phyloP scores from a whole-genome alignment of 2,888 invertebrate genomes.

The Gymnoscelis rufifasciata region DNA sequence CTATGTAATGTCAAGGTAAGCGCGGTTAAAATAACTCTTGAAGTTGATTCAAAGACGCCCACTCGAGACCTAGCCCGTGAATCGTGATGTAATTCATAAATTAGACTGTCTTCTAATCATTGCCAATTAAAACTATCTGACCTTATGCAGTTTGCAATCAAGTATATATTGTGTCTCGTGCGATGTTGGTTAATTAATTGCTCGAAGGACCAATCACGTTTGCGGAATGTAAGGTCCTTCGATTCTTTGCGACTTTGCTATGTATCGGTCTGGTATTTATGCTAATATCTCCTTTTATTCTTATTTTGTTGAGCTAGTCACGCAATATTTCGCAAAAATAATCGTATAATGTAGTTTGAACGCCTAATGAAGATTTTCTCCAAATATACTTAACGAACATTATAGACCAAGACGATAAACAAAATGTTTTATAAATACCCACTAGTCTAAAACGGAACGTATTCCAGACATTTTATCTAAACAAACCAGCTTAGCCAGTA shows the following conservation, averaged over 20 bases:
- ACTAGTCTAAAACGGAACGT: slow-evolving; percentile 43
- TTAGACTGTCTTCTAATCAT: neutral
- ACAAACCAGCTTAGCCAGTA: slow-evolving; percentile 30
- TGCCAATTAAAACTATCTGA: neutral
- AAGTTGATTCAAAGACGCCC: slow-evolving; percentile 3
- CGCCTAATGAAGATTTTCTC: too few relatives aligned
- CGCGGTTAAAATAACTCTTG: slow-evolving; percentile 4
- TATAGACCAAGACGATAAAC: slow-evolving; percentile 29
- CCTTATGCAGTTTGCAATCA: neutral
- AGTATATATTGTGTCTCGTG: neutral
- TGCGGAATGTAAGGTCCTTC: neutral
- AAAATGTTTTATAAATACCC: slow-evolving; percentile 41
- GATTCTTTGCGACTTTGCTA: neutral
- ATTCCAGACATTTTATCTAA: slow-evolving; percentile 50
- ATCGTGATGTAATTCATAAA: slow-evolving; percentile 18
- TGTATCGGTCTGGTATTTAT: too few relatives aligned
- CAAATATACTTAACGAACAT: neutral
- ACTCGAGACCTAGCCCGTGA: slow-evolving; percentile 4
- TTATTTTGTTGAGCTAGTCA: too few relatives aligned
- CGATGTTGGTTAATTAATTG: neutral
- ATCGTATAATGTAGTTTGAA: too few relatives aligned
- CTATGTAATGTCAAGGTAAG: slow-evolving; percentile 12
- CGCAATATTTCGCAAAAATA: too few relatives aligned
- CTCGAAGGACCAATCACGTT: neutral
- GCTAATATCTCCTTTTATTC: too few relatives aligned